Base-by-base conservation (phyloP, 2,888 invertebrate genomes). In the Hedya salicella region DNA sequence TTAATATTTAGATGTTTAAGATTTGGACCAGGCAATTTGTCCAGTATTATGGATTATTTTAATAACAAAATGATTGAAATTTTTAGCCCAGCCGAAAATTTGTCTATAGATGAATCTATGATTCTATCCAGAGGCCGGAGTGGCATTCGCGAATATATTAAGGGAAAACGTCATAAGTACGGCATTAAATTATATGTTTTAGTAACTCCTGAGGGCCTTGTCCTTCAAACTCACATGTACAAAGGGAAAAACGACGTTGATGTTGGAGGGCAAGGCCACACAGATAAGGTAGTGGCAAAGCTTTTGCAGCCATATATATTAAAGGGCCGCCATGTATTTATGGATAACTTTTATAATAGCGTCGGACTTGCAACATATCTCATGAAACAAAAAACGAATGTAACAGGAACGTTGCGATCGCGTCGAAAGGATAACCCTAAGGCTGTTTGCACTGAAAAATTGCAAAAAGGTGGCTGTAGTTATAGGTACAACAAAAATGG, bases 121-220 rank as follows among this genome's bases (percentile, higher is more conserved):
- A 75, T 82, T 0, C 64, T 82, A 50, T 82, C 79, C 78, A 74
- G 81, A n/a, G 82, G 82, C 4, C 72, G 80, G 13, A 59, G 81
- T 21, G 69, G 54, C 48, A 76, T 78, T 62, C 59, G 78, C 9
- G 81, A 84, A 69, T 79, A 78, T 49, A 79, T 81, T 6, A 75
- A 79, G 69, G 75, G 76, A 79, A 67, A 25, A 25, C 25, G 25
- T 25, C 25, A 25, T 0, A 25, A 25, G 25, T 25, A 25, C 25
- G 25, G 25, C 40, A 40, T 40, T n/a, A 16, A 25, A 42, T 25
- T 25, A 25, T 25, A 25, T 25, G 25, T 25, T 25, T 25, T 25
- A 25, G 25, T 6, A 4, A 25, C 25, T 25, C 25, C 25, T 25
- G 25, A 25, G 25, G 1, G 25, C 25, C 25, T 25, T 25, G 25